phyloP scores from a whole-genome alignment of 1,140 invertebrate species.

The Rhyzopertha dominica region DNA sequence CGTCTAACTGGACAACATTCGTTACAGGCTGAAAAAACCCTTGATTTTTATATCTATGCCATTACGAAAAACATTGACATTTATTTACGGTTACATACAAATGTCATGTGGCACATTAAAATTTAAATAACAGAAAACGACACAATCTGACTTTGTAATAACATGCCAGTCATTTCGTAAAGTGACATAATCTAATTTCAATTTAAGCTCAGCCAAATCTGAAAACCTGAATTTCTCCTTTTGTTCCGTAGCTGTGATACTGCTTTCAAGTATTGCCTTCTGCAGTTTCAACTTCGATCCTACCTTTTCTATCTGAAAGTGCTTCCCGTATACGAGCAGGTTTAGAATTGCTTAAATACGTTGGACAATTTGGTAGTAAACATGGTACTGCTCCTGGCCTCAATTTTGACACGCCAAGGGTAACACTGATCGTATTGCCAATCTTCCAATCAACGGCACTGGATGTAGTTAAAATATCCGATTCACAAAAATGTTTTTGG shows the following conservation, averaged over 20 bases:
- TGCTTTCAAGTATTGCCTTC: not conserved
- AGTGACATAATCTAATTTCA: not conserved
- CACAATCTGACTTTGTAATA: slow-evolving; percentile 1
- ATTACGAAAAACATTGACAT: not conserved
- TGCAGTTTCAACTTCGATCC: not conserved
- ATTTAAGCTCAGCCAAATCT: not conserved
- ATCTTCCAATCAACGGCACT: slow-evolving; percentile 1
- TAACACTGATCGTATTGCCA: not conserved
- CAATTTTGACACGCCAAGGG: not conserved
- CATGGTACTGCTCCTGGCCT: not conserved
- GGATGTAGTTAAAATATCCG: not conserved
- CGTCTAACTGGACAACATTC: too few relatives aligned
- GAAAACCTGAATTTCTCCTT: not conserved
- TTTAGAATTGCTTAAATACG: not conserved
- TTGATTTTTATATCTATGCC: not conserved
- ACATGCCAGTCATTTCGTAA: not conserved
- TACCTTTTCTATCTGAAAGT: not conserved
- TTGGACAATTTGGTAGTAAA: not conserved
- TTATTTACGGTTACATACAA: not conserved
- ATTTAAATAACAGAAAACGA: slow-evolving; percentile 2
- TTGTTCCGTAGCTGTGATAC: not conserved
- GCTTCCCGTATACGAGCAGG: not conserved
- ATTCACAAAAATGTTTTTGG: not conserved
- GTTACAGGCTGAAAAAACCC: not conserved
- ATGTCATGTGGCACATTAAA: not conserved